Conservation (phyloP, 2,888 invertebrate species). For the Leucophenga maculata region DNA sequence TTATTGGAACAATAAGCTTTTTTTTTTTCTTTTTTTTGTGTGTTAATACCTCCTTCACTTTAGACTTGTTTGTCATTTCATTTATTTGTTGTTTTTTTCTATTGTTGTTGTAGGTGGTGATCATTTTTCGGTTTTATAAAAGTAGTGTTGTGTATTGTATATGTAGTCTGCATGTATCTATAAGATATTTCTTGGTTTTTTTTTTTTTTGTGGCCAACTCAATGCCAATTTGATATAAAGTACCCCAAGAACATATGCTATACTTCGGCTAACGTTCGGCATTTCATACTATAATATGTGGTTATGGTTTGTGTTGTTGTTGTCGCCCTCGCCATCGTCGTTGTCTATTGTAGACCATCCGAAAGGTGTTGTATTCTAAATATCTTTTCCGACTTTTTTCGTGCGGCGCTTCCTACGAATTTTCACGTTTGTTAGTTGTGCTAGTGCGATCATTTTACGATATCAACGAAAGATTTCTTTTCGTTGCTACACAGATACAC, state of each 20-base stretch:
- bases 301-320: too few species aligned
- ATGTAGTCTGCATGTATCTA: neutral
- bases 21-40: conserved; percentile 7
- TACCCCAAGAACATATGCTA: conserved; percentile 29
- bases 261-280: neutral
- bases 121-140: conserved; percentile 54
- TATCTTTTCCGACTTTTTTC: neutral
- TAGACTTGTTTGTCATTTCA: conserved; percentile 49
- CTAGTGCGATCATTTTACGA: conserved; percentile 45
- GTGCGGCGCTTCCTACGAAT: neutral
- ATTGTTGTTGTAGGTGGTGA: conserved; percentile 45
- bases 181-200: neutral
- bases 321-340: neutral
- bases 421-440: conserved; percentile 10
- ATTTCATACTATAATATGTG: too few species aligned
- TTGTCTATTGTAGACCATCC: neutral
- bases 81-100: conserved; percentile 21
- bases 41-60: conserved; percentile 1
- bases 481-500: conserved; percentile 41
- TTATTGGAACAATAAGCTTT: conserved; percentile 6
- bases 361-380: conserved; percentile 33
- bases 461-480: conserved; percentile 25
- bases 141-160: conserved; percentile 6
- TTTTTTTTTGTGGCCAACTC: conserved; percentile 59
- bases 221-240: conserved; percentile 60